Evolutionary conservation across 2,797 vertebrate genomes (phyloP), one percentile per base, ranked within the genome.

Genomic region (Chaetodon trifasciatus): DNA sequence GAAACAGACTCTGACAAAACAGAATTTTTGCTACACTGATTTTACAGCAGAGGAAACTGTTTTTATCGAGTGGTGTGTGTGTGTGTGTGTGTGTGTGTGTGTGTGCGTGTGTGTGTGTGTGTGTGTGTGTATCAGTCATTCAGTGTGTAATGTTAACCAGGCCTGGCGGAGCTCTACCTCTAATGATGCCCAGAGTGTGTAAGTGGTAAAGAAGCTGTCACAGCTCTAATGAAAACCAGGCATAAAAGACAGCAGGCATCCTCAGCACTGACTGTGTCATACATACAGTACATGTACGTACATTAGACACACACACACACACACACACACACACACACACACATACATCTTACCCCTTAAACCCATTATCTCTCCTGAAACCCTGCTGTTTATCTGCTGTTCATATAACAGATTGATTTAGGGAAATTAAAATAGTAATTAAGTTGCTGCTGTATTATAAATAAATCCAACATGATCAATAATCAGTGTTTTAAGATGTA

Each of bases 161-260:
- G 53, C 69, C 75, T 70, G 58, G 58, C 6, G 4, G 53, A 78
- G 70, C 19, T 70, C 37, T 46, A 49, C 37, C 73, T 81, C 39
- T 61, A 70, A 81, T 70, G 76, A n/a, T 67, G 50, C 49, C 37
- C 50, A 52, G 32, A 62, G 70, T 67, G 68, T 68, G 40, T 61
- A 44, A 74, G 40, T 57, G 74, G 19, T 68, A 37, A 66, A 84
- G n/a, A 49, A 56, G 17, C 58, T 68, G 76, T 71, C 70, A 75
- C 56, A 56, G 39, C 39, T 79, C 56, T 62, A 80, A 74, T 76
- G 56, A 55, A 87, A 79, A 70, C 72, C 74, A 76, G 81, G 44
- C 32, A 61, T 49, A 60, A 46, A 74, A 61, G 37, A 74, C 15
- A 71, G 12, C 46, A 17, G 47, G 40, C n/a, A 21, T 66, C 46